Evolutionary conservation across 2,113 vertebrate species (phyloP), one percentile per base, ranked within the genome.

Genomic region (Danionella cerebrum): DNA sequence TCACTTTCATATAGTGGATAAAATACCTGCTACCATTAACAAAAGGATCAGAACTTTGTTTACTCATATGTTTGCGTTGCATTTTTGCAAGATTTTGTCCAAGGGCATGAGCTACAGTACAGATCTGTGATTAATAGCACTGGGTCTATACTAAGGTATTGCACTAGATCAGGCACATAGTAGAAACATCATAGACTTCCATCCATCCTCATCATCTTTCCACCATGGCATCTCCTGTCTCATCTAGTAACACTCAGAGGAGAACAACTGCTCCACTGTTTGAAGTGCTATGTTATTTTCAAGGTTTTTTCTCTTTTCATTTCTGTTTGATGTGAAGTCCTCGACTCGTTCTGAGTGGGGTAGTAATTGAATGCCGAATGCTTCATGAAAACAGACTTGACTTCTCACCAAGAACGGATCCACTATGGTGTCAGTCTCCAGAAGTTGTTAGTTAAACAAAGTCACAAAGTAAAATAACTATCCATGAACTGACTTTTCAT

Each of bases 321-420:
- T 33, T 58, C 21, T 58, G 35, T 58, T 68, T 58, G 53, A 68
- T 68, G 53, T 68, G 41, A 35, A 47, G 42, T n/a, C 42, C 22
- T 58, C 2, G 19, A 47, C 27, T 47, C 13, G 31, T 47, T 47
- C 53, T 22, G 19, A 57, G 41, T 22, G 52, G 31, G 22, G 18
- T 36, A 36, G 66, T 58, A 58, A 68, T 47, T 57, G 27, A 58
- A 16, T 57, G n/a, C 25, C 18, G 41, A 55, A 45, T 39, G 24
- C 27, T 55, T 45, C 36, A 53, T 33, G 47, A 54, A 57, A 22
- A 22, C 27, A 48, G 21, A 35, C 53, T 18, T 68, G 50, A 57
- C 53, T 31, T 58, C 14, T 9, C 52, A 53, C 25, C 64, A 44
- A 44, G 39, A 19, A 44, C 57, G 18, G 14, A 31, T n/a, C 18